Base-by-base conservation (phyloP, 2,797 vertebrate species). In the Nothura maculosa region DNA sequence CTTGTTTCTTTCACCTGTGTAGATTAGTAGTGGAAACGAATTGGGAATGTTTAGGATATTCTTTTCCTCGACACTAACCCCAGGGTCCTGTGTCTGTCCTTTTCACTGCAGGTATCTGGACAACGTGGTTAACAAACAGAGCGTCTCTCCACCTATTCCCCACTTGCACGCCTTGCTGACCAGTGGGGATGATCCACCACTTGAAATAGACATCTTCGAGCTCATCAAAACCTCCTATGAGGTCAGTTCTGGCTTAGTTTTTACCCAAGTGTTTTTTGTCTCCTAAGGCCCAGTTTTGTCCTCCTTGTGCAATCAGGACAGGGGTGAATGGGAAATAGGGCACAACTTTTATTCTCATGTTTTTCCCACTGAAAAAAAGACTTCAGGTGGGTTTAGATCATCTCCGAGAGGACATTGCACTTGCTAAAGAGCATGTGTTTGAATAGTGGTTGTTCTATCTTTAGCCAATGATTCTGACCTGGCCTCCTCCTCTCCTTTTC, bases 201-300 rank as follows among this genome's bases (percentile, higher is more conserved):
- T 97, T 18, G 98, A 99, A 94, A 98, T 99, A 1, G 99, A 99
- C 63, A 95, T 99, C 85, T 99, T 99, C 61, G 98, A 99, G 69
- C 98, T 99, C 90, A 98, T 99, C 91, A 99, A 97, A 97, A 98
- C 98, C 1, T 99, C 99, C 2, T 99, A 99, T 42, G 99, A 99
- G 98, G 99, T 99, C 66, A 97, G 21, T 85, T 60, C 40, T 58
- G 47, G 4, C 32, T 69, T 62, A 12, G 19, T 18, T 77, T 81
- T 90, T 90, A 28, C 10, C 58, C 55, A 27, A 69, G 57, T 72
- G 32, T 27, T 84, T 85, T 94, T 92, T 82, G 27, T 69, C 5
- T 36, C 0, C 66, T 81, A 17, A 57, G 28, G 58, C 58, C 6
- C 12, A 10, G 13, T 82, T 68, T 80, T 86, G 40, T 61, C 22